These are phyloP conservation scores for Lepilemur ruficaudatus DNA, from an alignment of 2,797 vertebrate species.

Conservation along the genomic window DNA sequence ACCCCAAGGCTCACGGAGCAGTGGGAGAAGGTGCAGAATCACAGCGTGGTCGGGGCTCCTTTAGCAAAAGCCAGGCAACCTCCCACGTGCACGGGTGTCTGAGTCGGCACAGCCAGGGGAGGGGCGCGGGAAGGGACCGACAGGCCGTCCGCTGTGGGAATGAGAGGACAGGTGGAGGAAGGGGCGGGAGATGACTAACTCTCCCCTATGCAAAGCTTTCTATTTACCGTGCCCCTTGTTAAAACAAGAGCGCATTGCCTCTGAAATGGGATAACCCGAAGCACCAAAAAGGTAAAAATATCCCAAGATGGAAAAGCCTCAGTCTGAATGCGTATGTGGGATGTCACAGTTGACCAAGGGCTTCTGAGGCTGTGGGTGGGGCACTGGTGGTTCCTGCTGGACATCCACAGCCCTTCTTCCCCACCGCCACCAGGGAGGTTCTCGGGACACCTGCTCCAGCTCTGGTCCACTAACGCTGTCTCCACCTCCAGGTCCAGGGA, in stretches of 20 bases:
- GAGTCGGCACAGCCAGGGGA: not conserved
- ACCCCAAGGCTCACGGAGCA: accelerated
- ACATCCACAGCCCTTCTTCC: accelerated
- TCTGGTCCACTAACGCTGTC: not conserved
- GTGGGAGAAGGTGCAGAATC: not conserved
- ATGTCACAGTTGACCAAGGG: no score
- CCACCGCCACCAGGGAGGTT: not conserved
- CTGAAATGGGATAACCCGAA: not conserved
- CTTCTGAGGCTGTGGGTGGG: no score
- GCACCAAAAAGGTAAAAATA: not conserved
- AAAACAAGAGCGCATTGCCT: not conserved
- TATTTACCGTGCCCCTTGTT: not conserved
- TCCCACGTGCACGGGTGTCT: accelerated
- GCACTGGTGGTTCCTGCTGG: not conserved
- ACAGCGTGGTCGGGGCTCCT: not conserved
- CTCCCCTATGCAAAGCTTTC: not conserved
- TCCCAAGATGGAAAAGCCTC: not conserved
- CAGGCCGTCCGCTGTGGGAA: accelerated
- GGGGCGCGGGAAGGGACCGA: accelerated
- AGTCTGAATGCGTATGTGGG: accelerated
- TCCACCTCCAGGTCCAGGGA: not conserved
- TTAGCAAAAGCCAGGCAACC: not conserved
- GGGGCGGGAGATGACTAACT: not conserved
- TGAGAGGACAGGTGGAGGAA: accelerated
- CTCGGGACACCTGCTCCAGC: accelerated